These are phyloP conservation scores for Drosophila neonasuta DNA, from an alignment of 2,888 invertebrate genomes.

Conservation along the genomic window DNA sequence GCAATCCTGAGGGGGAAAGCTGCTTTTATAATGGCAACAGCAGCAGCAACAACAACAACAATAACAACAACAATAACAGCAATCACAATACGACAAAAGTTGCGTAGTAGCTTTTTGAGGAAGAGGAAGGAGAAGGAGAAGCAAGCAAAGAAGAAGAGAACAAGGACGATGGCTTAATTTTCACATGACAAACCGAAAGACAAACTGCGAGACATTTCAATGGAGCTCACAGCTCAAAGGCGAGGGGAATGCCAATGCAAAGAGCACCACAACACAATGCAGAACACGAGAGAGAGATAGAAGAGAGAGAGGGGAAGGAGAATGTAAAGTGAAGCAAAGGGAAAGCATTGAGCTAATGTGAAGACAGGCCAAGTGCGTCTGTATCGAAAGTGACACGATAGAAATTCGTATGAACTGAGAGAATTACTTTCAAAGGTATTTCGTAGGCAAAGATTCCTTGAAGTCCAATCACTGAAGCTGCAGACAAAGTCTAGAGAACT, in stretches of 20 bases:
- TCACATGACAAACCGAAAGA: constrained; percentile 69
- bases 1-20: background rate
- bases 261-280: background rate
- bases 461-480: constrained; percentile 1
- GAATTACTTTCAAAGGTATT: constrained; percentile 16
- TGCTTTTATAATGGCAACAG: constrained; percentile 41
- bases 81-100: constrained; percentile 39
- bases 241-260: background rate
- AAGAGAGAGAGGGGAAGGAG: background rate
- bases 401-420: constrained; percentile 7
- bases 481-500: no score
- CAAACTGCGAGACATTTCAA: constrained; percentile 62
- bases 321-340: background rate
- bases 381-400: constrained; percentile 20
- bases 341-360: constrained; percentile 26
- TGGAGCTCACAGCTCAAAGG: constrained; percentile 14
- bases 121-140: constrained; percentile 1
- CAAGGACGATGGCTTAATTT: constrained; percentile 68
- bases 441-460: constrained; percentile 5
- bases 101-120: constrained; percentile 38
- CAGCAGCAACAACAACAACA: constrained; percentile 9
- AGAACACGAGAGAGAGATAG: background rate
- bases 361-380: constrained; percentile 28
- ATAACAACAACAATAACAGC: constrained; percentile 15
- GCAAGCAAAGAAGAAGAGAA: constrained; percentile 10